A percentile compares a stretch with the other conserved stretches of the same genome.
Conservation (phyloP, 1,140 invertebrate genomes). For the Drosophila miranda region DNA sequence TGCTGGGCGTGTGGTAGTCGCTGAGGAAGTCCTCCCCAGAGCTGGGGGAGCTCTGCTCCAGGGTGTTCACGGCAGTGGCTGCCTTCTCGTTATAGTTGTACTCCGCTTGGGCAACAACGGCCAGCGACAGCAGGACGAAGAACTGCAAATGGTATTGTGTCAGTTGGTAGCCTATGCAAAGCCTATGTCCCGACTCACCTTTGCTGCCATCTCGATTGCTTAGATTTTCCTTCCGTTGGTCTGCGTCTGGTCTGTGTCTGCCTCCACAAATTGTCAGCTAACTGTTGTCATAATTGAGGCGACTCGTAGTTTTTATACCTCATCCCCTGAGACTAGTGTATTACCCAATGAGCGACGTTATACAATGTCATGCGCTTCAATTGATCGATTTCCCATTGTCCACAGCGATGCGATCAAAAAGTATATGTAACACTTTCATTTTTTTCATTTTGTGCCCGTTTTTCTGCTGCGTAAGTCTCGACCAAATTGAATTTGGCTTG, state of each 20-base stretch:
- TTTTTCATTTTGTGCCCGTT: slow-evolving; percentile 39
- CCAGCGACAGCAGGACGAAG: slow-evolving; percentile 36
- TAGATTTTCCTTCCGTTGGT: slow-evolving; percentile 35
- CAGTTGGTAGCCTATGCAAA: not conserved
- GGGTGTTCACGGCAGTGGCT: slow-evolving; percentile 25
- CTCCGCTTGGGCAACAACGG: slow-evolving; percentile 36
- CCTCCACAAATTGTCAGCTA: slow-evolving; percentile 52
- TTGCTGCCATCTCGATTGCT: slow-evolving; percentile 43
- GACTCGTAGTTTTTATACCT: slow-evolving; percentile 50
- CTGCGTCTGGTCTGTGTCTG: not conserved
- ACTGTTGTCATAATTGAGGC: slow-evolving; percentile 60
- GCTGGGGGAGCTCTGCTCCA: slow-evolving; percentile 34
- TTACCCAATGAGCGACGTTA: slow-evolving; percentile 60
- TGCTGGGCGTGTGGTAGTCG: slow-evolving; percentile 49
- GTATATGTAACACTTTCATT: slow-evolving; percentile 62
- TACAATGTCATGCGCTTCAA: slow-evolving; percentile 67
- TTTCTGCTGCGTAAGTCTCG: slow-evolving; percentile 47
- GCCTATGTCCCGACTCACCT: slow-evolving; percentile 29
- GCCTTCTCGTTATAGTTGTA: slow-evolving; percentile 49
- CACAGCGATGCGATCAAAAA: slow-evolving; percentile 16
- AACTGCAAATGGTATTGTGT: slow-evolving; percentile 30
- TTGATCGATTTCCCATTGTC: slow-evolving; percentile 50
- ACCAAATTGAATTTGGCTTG: slow-evolving; percentile 6
- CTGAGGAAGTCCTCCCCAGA: slow-evolving; percentile 59
- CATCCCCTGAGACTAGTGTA: slow-evolving; percentile 28